A percentile compares a stretch with the other conserved stretches of the same genome.
These are phyloP conservation scores for Aphidius ervi DNA, from an alignment of 1,140 invertebrate genomes.

Conservation along the genomic window DNA sequence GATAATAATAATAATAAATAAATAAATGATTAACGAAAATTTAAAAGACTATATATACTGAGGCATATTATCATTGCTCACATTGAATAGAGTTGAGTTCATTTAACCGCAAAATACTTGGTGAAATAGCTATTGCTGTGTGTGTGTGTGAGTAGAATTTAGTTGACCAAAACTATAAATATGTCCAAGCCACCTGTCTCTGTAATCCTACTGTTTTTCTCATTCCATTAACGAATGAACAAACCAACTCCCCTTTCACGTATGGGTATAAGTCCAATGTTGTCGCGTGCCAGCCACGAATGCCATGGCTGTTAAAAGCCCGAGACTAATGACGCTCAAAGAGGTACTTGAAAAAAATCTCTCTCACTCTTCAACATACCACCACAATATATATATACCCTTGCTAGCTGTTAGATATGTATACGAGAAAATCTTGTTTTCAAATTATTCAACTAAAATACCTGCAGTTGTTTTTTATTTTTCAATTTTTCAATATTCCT, in stretches of 20 bases:
- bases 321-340: constrained; percentile 15
- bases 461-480: no score
- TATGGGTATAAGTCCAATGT: neutral
- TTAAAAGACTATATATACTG: no score
- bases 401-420: no score
- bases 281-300: constrained; percentile 16
- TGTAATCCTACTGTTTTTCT: constrained; percentile 15
- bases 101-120: neutral
- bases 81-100: constrained; percentile 7
- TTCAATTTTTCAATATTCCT: no score
- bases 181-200: constrained; percentile 17
- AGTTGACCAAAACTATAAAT: constrained; percentile 17
- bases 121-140: no score
- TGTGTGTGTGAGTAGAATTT: neutral
- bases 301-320: constrained; percentile 4
- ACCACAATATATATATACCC: no score
- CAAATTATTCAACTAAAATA: no score
- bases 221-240: neutral
- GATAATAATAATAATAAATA: constrained; percentile 2
- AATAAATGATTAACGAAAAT: neutral
- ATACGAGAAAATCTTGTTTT: no score
- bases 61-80: no score
- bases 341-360: neutral
- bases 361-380: no score
- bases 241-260: constrained; percentile 8